Base-by-base conservation (phyloP, 2,797 vertebrate species). In the Phoxinus dragarum region DNA sequence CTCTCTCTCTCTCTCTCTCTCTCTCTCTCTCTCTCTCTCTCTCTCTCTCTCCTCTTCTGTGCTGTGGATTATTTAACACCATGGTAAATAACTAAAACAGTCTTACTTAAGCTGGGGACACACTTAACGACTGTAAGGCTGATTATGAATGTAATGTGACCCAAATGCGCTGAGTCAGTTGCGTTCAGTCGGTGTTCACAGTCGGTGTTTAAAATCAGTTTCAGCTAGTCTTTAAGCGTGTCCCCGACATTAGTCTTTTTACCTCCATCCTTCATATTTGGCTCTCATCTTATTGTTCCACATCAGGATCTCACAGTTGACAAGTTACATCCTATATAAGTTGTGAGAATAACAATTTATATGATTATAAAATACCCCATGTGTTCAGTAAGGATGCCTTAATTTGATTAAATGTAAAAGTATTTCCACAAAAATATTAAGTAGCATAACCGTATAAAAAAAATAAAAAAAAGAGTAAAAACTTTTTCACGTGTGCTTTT, bases 251-350 rank as follows among this genome's bases (percentile, higher is more conserved):
- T 23, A 23, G 6, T 16, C n/a, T 59, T 79, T 38, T 38, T 80
- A 2, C 34, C 11, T 2, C 74, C 71, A 71, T 87, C 89, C 88
- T 92, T 92, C 90, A 89, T 92, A 86, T 91, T 89, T 68, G 34
- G 42, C 27, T 23, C 66, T n/a, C 31, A 31, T 72, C 27, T 49
- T 23, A 27, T 61, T 59, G 34, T 73, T 59, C 56, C 56, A 27
- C n/a, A 27, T 61, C 12, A 61, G 56, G 12, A 61, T 61, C n/a
- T 61, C 59, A 27, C 4, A 61, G n/a, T 61, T 61, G 59, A 11
- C n/a, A 27, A 27, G 27, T 61, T 27, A 61, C 12, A 64, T 31
- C 31, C 59, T 27, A 27, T 14, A 14, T 14, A 64, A 64, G 27
- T 34, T 66, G 27, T 66, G 61, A 64, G 5, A 31, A 16, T 16